Percentiles rank a stretch among this genome's conserved stretches.
Conservation (phyloP, 2,113 vertebrate species). For the Actenoides hombroni region DNA sequence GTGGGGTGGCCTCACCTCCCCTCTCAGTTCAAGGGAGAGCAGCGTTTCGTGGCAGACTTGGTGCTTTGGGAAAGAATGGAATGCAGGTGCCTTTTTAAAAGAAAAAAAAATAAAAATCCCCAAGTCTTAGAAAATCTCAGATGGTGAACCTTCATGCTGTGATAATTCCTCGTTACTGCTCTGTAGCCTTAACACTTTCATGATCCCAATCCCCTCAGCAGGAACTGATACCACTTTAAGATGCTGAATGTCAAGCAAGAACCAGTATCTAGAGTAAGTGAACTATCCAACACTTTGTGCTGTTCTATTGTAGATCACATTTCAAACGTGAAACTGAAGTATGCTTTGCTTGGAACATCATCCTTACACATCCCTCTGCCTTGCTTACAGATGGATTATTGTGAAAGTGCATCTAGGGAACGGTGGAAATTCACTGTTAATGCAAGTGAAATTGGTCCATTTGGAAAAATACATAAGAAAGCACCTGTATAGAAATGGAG, state of each 20-base stretch:
- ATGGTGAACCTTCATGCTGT: not conserved
- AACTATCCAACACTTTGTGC: not conserved
- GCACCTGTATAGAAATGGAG: not conserved
- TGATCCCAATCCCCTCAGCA: not conserved
- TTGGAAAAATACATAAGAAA: not conserved
- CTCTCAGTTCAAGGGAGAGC: not conserved
- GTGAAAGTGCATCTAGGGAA: not conserved
- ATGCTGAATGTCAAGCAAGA: not conserved
- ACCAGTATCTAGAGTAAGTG: not conserved
- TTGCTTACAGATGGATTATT: not conserved
- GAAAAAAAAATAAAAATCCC: not conserved
- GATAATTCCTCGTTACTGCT: not conserved
- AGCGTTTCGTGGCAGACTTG: not conserved
- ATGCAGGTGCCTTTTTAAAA: not conserved
- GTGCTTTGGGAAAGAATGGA: not conserved
- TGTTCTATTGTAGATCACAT: not conserved
- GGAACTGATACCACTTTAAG: not conserved
- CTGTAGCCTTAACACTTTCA: not conserved
- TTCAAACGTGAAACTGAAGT: not conserved
- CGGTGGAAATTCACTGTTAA: not conserved
- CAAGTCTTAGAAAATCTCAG: not conserved
- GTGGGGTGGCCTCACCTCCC: not conserved
- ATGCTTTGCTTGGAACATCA: not conserved
- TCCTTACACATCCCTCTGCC: not conserved
- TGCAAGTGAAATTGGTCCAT: not conserved